Evolutionary conservation across 2,888 invertebrate species (phyloP), one percentile per base, ranked within the genome.

Genomic region (Gastracanthus pulcherrimus): DNA sequence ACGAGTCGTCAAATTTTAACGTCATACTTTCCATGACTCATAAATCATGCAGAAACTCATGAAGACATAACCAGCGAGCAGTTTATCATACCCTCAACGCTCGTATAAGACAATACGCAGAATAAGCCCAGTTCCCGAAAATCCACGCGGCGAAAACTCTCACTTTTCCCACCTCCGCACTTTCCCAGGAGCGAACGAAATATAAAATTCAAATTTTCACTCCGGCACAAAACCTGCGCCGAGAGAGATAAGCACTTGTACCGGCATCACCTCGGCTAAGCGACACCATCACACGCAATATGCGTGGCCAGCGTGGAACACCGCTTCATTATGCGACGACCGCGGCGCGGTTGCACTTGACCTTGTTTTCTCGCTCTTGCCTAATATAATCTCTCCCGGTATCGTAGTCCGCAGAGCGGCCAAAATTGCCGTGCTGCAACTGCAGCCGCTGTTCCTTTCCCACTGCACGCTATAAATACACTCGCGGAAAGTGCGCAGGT

Each of bases 31-130:
- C 23, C 66, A 41, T 41, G n/a, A n/a, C 26, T 26, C 69, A 16
- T 69, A 69, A 69, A 45, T 69, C 69, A 69, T 41, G 13, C 29
- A 48, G 48, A 69, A n/a, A 5, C 31, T 48, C 69, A 48, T 48
- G 19, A 48, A 69, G 48, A 69, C 31, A n/a, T 31, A 69, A 45
- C 41, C 51, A 16, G 51, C 1, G 51, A 16, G 23, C 23, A 55
- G 55, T 55, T 23, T 23, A 55, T 55, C 19, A 55, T 55, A 55
- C 11, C 26, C 55, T 11, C 23, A 23, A 23, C 55, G 55, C 19
- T 23, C 23, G 55, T 9, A 23, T 13, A 41, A 38, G 23, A 23
- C 55, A 23, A 23, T 55, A 55, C 55, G 55, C 55, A 23, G 55
- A 55, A 55, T 23, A n/a, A n/a, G 7, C 26, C 55, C 55, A 9